Percentiles rank a stretch among this genome's conserved stretches.
These are phyloP conservation scores for Drosophila prolongata DNA, from an alignment of 2,888 invertebrate genomes.

Conservation along the genomic window DNA sequence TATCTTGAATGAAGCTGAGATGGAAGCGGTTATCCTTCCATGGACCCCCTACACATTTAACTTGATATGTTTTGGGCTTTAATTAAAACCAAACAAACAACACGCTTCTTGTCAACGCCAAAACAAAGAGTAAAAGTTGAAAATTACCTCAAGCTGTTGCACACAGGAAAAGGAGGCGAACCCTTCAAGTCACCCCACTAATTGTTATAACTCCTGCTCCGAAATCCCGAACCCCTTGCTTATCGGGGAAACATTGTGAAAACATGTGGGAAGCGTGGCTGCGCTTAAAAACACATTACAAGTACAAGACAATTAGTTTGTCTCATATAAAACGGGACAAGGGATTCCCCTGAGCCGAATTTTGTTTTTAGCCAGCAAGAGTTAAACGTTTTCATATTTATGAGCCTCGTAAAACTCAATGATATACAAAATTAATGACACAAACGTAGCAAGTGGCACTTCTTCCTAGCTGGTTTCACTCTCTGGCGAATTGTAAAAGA, in stretches of 20 bases:
- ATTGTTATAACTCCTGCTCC: conserved; percentile 44
- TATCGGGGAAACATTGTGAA: conserved; percentile 72
- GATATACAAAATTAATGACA: conserved; percentile 83
- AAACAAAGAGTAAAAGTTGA: conserved; percentile 63
- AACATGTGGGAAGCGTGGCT: conserved; percentile 71
- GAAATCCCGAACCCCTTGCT: conserved; percentile 43
- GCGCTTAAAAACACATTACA: conserved; percentile 79
- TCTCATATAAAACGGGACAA: conserved; percentile 59
- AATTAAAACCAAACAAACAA: conserved; percentile 75
- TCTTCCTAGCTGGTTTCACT: conserved; percentile 51
- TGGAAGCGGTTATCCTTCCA: not conserved
- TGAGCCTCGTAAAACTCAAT: conserved; percentile 83
- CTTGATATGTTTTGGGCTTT: conserved; percentile 60
- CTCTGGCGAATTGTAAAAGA: conserved; percentile 76
- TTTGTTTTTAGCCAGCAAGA: conserved; percentile 58
- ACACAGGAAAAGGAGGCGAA: conserved; percentile 50
- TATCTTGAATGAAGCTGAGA: not conserved
- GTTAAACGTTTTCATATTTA: conserved; percentile 84
- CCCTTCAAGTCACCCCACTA: conserved; percentile 47
- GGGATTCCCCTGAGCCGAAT: not conserved
- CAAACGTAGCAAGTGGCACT: conserved; percentile 63
- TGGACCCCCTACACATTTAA: conserved; percentile 2
- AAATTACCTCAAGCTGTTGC: conserved; percentile 83
- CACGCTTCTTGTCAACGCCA: conserved; percentile 68
- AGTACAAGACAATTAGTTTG: conserved; percentile 81